These are phyloP conservation scores for Synanthedon tipuliformis DNA, from an alignment of 2,888 invertebrate species.

Conservation along the genomic window DNA sequence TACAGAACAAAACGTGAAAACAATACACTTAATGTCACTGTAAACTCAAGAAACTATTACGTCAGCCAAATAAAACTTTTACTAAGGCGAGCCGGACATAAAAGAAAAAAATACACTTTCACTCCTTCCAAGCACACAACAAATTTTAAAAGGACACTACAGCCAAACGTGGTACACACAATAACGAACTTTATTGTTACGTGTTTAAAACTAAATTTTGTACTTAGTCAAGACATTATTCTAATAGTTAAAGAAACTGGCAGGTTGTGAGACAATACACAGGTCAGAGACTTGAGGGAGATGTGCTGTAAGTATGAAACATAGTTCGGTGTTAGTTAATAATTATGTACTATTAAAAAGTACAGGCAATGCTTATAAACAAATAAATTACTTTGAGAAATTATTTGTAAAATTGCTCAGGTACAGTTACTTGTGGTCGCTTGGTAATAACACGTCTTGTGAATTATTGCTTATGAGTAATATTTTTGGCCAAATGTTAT, in stretches of 20 bases:
- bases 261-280: conserved; percentile 40
- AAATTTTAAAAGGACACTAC: conserved; percentile 23
- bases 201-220: conserved; percentile 10
- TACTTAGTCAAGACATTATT: conserved; percentile 10
- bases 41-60: conserved; percentile 43
- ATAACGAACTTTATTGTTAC: conserved; percentile 11
- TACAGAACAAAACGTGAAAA: conserved; percentile 17
- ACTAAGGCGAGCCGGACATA: conserved; percentile 51
- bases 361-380: no score
- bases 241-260: conserved; percentile 3
- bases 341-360: not conserved
- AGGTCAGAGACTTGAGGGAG: conserved; percentile 44
- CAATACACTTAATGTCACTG: conserved; percentile 16
- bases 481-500: no score
- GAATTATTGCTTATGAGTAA: no score
- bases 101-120: conserved; percentile 58
- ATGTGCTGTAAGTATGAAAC: conserved; percentile 7
- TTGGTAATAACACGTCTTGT: no score
- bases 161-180: conserved; percentile 2
- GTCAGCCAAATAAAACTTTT: conserved; percentile 56
- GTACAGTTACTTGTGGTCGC: no score
- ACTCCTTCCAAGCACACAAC: conserved; percentile 26
- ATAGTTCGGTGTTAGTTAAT: not conserved
- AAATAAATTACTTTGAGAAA: no score
- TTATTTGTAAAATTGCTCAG: no score